Evolutionary conservation across 2,888 invertebrate species (phyloP), one percentile per base, ranked within the genome.

Genomic region (Polyommatus icarus): DNA sequence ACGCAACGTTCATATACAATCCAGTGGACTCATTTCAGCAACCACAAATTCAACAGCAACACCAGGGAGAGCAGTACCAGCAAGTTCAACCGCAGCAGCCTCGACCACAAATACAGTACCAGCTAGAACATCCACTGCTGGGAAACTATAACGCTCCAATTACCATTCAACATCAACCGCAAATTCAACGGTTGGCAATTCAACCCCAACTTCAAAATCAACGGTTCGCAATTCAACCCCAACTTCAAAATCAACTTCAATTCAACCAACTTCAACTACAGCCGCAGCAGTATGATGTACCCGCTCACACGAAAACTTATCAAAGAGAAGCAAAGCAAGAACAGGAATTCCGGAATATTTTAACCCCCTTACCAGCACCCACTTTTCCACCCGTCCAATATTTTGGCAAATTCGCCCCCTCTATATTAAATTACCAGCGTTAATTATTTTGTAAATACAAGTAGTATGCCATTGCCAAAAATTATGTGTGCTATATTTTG

Each of bases 351-450:
- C 29, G 6, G 1, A 67, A 67, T 18, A 67, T 67, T 67, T 61
- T 61, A 12, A 24, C 61, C 24, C 61, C 61, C 12, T 79, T 83
- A 50, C 82, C 81, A 5, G 83, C 83, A 2, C 88, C 90, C 3
- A 82, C 88, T 0, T 88, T 86, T 78, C 87, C 90, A 0, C 84
- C 90, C 8, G 87, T 91, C 7, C 92, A 91, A 78, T 92, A 90
- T 79, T 91, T 88, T 78, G 91, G 91, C 0, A 90, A 91, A 80
- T 90, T 85, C 36, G 91, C 92, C 0, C 86, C 88, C 10, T 84
- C 87, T 0, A 83, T 91, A 67, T 84, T 85, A 8, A 78, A 82
- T 46, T 76, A 80, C 20, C 80, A 79, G 59, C 81, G 80, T 78
- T 24, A 77, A 10, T 77, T 8, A 72, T n/a, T 12, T 73, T 46